phyloP scores from a whole-genome alignment of 2,113 vertebrate species.

The Oxyura jamaicensis region DNA sequence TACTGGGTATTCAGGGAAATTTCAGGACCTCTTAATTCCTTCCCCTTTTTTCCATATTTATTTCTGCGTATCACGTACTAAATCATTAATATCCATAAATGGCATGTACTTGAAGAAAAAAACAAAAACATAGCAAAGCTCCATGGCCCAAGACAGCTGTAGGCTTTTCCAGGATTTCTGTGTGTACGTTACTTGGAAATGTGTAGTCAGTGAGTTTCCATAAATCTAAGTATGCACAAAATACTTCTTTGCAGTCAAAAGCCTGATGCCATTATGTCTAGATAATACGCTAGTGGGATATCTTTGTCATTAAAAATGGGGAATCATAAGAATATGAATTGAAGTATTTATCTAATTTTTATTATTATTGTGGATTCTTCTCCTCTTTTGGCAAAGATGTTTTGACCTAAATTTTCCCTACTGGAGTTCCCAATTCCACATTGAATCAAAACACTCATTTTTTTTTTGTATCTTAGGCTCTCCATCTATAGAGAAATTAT shows the following conservation, averaged over 20 bases:
- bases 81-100: background rate
- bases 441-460: background rate
- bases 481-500: background rate
- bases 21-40: background rate
- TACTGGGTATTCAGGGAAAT: slow-evolving; percentile 3
- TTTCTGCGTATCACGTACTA: background rate
- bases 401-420: background rate
- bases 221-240: background rate
- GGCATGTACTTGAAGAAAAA: background rate
- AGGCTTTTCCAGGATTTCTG: background rate
- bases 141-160: background rate
- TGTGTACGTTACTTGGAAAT: background rate
- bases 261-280: background rate
- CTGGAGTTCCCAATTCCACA: background rate
- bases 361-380: background rate
- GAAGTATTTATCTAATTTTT: background rate
- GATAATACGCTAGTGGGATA: background rate
- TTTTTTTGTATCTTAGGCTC: background rate
- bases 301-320: background rate
- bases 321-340: background rate
- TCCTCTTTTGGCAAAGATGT: background rate
- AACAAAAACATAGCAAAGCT: background rate
- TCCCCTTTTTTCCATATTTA: background rate
- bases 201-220: background rate
- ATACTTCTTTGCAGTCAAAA: background rate